Conservation (phyloP, 2,113 vertebrate genomes). For the Eublepharis macularius region DNA sequence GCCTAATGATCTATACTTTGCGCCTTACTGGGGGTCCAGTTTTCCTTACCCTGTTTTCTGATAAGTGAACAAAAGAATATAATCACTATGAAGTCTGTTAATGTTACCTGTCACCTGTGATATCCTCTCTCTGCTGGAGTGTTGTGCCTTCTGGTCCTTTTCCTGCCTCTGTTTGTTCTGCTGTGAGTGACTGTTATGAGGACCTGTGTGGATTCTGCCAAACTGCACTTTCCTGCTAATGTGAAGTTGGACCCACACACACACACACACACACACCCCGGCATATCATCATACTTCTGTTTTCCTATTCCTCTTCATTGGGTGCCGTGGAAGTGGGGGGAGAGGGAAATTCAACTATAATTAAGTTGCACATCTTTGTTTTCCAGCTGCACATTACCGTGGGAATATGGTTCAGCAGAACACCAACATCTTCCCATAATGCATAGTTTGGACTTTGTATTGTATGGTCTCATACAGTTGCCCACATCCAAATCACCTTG, state of each 20-base stretch:
- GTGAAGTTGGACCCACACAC: neutral
- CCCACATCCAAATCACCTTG: neutral
- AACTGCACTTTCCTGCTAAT: neutral
- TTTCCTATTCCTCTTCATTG: neutral
- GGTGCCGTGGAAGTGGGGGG: neutral
- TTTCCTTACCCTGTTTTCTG: neutral
- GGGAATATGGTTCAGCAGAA: neutral
- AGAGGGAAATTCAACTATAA: neutral
- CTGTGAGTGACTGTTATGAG: neutral
- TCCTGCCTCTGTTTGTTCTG: neutral
- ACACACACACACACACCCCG: too few relatives aligned
- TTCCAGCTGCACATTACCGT: neutral
- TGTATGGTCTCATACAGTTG: neutral
- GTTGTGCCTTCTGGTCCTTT: neutral
- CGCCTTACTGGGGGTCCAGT: neutral
- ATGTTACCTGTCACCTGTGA: neutral
- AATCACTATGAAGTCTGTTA: neutral
- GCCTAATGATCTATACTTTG: neutral
- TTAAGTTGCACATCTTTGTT: neutral
- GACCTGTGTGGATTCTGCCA: neutral
- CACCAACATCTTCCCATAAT: neutral
- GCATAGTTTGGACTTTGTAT: neutral
- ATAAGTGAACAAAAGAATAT: neutral
- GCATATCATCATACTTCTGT: neutral
- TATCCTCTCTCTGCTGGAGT: neutral